Percentiles rank a stretch among this genome's conserved stretches.
These are phyloP conservation scores for Lateolabrax maculatus DNA, from an alignment of 2,797 vertebrate species.

Conservation along the genomic window DNA sequence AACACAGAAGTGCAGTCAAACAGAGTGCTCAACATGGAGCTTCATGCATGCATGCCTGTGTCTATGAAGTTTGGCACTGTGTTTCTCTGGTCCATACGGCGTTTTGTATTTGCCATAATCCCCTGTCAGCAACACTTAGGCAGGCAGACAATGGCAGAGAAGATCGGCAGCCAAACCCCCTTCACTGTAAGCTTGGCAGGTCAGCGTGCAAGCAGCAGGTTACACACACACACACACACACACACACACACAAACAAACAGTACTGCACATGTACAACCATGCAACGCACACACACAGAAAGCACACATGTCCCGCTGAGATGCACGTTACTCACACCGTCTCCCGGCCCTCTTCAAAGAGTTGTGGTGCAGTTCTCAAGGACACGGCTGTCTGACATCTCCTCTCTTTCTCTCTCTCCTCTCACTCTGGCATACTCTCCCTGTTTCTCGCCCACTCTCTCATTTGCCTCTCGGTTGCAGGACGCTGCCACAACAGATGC, in stretches of 20 bases:
- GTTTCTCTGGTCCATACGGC: slow-evolving; percentile 81
- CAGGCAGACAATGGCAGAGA: slow-evolving; percentile 83
- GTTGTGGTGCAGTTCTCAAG: slow-evolving; percentile 98
- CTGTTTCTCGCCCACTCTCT: slow-evolving; percentile 66
- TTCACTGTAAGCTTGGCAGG: slow-evolving; percentile 83
- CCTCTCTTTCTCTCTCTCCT: slow-evolving; percentile 75
- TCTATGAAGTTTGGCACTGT: slow-evolving; percentile 82
- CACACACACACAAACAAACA: slow-evolving; percentile 29
- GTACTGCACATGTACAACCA: slow-evolving; percentile 22
- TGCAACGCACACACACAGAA: slow-evolving; percentile 40
- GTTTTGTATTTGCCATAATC: slow-evolving; percentile 85
- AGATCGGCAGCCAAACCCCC: slow-evolving; percentile 80
- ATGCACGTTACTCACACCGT: slow-evolving; percentile 96
- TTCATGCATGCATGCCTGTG: slow-evolving; percentile 70
- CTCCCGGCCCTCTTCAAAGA: slow-evolving; percentile 96
- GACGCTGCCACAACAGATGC: slow-evolving; percentile 76
- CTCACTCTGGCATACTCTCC: slow-evolving; percentile 68
- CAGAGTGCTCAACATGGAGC: slow-evolving; percentile 69
- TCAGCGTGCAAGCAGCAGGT: slow-evolving; percentile 80
- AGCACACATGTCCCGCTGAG: slow-evolving; percentile 82
- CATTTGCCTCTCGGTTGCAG: slow-evolving; percentile 71
- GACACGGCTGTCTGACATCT: slow-evolving; percentile 92
- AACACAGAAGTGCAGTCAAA: slow-evolving; percentile 47
- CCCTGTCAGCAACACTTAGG: slow-evolving; percentile 85
- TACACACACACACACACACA: slow-evolving; percentile 67